phyloP scores from a whole-genome alignment of 2,888 invertebrate genomes.

The Troides oblongomaculatus region DNA sequence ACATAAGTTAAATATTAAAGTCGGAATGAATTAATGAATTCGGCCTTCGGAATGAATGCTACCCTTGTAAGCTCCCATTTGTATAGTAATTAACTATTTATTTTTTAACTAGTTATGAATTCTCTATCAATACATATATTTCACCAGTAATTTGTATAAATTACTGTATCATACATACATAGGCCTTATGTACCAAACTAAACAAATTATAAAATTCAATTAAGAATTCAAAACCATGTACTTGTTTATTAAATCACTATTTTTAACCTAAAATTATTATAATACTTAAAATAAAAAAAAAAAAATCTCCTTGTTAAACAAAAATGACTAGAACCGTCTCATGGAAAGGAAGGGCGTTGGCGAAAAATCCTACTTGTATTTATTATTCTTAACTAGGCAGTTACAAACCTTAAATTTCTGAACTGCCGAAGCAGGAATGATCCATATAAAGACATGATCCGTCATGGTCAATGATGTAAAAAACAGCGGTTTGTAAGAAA shows the following conservation, averaged over 20 bases:
- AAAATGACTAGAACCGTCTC: neutral
- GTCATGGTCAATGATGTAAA: conserved; percentile 18
- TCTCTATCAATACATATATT: too few relatives aligned
- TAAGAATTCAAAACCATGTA: too few relatives aligned
- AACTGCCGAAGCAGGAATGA: neutral
- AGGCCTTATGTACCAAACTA: too few relatives aligned
- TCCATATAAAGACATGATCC: conserved; percentile 7
- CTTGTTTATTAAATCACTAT: neutral
- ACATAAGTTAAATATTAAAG: too few relatives aligned
- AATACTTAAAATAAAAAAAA: neutral
- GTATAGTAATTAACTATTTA: too few relatives aligned
- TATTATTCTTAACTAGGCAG: conserved; percentile 4
- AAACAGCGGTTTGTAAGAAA: conserved; percentile 16
- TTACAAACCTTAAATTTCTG: conserved; percentile 14
- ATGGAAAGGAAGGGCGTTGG: neutral
- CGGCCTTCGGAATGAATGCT: too few relatives aligned
- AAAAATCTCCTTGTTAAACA: neutral
- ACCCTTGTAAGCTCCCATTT: too few relatives aligned
- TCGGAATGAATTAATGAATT: too few relatives aligned
- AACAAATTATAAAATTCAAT: too few relatives aligned
- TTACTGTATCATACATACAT: too few relatives aligned
- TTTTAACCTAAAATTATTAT: neutral
- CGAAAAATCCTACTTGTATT: conserved; percentile 7
- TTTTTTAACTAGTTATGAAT: too few relatives aligned
- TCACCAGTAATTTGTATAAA: too few relatives aligned